Evolutionary conservation across 2,113 vertebrate genomes (phyloP).

Genomic region (Rana temporaria): DNA sequence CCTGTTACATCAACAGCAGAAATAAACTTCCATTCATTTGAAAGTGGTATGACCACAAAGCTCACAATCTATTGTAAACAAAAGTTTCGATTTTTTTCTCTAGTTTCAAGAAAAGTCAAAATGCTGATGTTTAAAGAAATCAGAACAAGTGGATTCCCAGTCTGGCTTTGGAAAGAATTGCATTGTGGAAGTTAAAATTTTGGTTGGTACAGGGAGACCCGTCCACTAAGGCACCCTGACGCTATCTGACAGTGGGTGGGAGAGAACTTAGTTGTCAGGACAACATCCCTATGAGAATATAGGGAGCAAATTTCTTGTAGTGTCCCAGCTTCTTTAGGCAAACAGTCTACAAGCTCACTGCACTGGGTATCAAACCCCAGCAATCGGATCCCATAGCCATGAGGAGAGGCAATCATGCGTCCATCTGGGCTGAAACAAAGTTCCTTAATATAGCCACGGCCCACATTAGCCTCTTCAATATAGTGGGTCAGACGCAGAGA

Average conservation of each 20-base stretch:
- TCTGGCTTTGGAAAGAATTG: slow-evolving; percentile 46
- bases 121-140: slow-evolving; percentile 41
- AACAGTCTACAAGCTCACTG: slow-evolving; percentile 93
- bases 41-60: too few relatives aligned
- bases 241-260: slow-evolving; percentile 99
- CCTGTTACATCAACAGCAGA: too few relatives aligned
- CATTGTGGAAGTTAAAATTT: slow-evolving; percentile 84
- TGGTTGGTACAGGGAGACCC: slow-evolving; percentile 96
- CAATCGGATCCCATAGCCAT: slow-evolving; percentile 94
- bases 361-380: slow-evolving; percentile 91
- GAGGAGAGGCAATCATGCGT: slow-evolving; percentile 95
- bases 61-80: too few relatives aligned
- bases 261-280: slow-evolving; percentile 98
- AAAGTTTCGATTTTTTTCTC: too few relatives aligned
- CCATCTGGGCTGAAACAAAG: slow-evolving; percentile 97
- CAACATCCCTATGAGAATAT: slow-evolving; percentile 96
- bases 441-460: slow-evolving; percentile 97
- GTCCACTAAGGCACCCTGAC: slow-evolving; percentile 97
- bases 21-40: too few relatives aligned
- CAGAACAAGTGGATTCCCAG: slow-evolving; percentile 45
- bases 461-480: slow-evolving; percentile 97
- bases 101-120: slow-evolving; percentile 48
- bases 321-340: slow-evolving; percentile 87
- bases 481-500: slow-evolving; percentile 94
- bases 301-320: slow-evolving; percentile 92